Evolutionary conservation across 2,888 invertebrate genomes (phyloP), one percentile per base, ranked within the genome.

Genomic region (Zelleria hepariella): DNA sequence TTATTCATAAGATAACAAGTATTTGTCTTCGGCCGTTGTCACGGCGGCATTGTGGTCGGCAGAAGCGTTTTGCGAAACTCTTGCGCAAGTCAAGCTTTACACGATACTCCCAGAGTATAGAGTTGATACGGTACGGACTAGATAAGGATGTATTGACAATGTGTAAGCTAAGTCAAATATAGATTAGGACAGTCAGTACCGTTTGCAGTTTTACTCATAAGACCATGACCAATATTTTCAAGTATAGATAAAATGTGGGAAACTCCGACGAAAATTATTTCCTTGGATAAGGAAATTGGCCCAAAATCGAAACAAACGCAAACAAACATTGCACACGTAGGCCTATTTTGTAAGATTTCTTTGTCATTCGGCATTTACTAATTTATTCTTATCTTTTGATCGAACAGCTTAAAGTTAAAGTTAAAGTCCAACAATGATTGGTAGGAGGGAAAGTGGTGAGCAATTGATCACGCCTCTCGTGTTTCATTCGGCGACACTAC

Each of bases 1-100:
- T 88, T 86, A 88, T 87, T 88, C 88, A 88, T 86, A 86, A 82
- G 86, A 87, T 87, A 87, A 83, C 84, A 73, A 79, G 82, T 87
- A 75, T 86, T 88, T 88, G 86, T 84, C 79, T 86, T 83, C 79
- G 72, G 71, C 75, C 71, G 74, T 78, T 79, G 85, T 83, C 58
- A 59, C 59, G 74, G 77, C 79, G 78, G 81, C 74, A 80, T 81
- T 80, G 86, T 85, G 73, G 78, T 68, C 71, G 70, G 75, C 78
- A 79, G 84, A 76, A 82, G 83, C 78, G 74, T 74, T 84, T 86
- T 85, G 80, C 83, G 78, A 86, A 84, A 84, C 68, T 67, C 63
- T 88, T 85, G 75, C 86, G 67, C 72, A 85, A 86, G 68, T 66
- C 73, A 67, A 75, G 69, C 74, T 78, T 76, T 71, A 70, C 69